Percentiles rank a stretch among this genome's conserved stretches.
phyloP scores from a whole-genome alignment of 2,797 vertebrate species.

The Etheostoma nigrum region DNA sequence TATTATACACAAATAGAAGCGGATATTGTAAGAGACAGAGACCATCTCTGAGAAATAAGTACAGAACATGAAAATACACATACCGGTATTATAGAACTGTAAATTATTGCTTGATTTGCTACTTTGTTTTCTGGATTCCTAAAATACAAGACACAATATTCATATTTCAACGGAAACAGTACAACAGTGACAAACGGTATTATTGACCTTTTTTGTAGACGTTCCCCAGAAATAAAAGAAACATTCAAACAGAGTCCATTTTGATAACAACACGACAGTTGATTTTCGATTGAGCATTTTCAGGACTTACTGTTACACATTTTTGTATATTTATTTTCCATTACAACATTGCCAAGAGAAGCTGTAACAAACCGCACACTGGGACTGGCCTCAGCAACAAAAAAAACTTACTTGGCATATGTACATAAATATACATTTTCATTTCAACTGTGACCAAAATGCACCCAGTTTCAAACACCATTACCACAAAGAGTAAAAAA shows the following conservation, averaged over 20 bases:
- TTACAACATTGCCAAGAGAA: slow-evolving; percentile 80
- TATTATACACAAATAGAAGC: slow-evolving; percentile 85
- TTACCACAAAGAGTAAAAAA: slow-evolving; percentile 74
- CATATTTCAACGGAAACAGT: slow-evolving; percentile 83
- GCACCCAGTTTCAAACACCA: slow-evolving; percentile 72
- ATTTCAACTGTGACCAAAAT: slow-evolving; percentile 77
- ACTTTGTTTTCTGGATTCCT: slow-evolving; percentile 85
- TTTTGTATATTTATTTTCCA: slow-evolving; percentile 46
- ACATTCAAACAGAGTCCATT: slow-evolving; percentile 79
- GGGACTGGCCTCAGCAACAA: slow-evolving; percentile 75
- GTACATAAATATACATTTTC: slow-evolving; percentile 82
- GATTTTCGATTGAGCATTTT: slow-evolving; percentile 76
- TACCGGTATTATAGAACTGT: slow-evolving; percentile 81
- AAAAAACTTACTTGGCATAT: slow-evolving; percentile 76
- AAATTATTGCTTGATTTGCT: slow-evolving; percentile 90
- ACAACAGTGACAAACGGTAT: slow-evolving; percentile 82
- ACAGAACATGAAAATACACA: slow-evolving; percentile 85
- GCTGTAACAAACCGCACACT: slow-evolving; percentile 78
- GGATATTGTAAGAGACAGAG: slow-evolving; percentile 83
- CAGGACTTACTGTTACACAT: slow-evolving; percentile 64
- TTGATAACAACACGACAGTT: slow-evolving; percentile 81
- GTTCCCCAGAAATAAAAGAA: slow-evolving; percentile 72
- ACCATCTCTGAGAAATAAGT: slow-evolving; percentile 83
- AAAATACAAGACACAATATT: slow-evolving; percentile 87
- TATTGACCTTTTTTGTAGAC: slow-evolving; percentile 78